Conservation (phyloP, 1,140 invertebrate genomes). For the Bicyclus anynana region DNA sequence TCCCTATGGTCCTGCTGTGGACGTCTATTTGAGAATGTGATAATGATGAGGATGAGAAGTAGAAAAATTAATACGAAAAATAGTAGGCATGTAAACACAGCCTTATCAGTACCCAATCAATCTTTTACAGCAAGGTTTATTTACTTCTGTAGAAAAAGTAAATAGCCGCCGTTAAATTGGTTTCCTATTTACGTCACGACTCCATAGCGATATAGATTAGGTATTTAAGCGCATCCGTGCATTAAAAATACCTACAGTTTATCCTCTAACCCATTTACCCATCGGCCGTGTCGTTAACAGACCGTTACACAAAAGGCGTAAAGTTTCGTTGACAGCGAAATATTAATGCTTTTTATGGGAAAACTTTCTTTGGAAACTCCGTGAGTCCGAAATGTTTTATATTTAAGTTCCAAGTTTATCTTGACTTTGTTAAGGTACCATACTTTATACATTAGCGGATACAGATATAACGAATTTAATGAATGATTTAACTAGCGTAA, state of each 20-base stretch:
- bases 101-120: no score
- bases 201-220: not conserved
- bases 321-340: slow-evolving; percentile 19
- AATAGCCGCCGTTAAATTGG: no score
- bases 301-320: slow-evolving; percentile 15
- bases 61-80: no score
- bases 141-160: no score
- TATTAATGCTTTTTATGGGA: slow-evolving; percentile 23
- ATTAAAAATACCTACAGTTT: slow-evolving; percentile 1
- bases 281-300: slow-evolving; percentile 14
- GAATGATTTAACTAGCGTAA: no score
- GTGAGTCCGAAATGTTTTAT: slow-evolving; percentile 20
- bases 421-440: not conserved
- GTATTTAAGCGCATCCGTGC: not conserved
- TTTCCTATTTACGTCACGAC: not conserved
- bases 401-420: slow-evolving; percentile 12
- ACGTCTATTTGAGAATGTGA: no score
- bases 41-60: no score
- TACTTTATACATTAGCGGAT: not conserved
- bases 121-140: no score
- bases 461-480: no score
- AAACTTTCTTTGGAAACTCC: slow-evolving; percentile 5
- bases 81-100: no score
- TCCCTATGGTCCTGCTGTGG: no score
- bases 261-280: slow-evolving; percentile 9